Percentiles rank a stretch among this genome's conserved stretches.
Conservation (phyloP, 2,797 vertebrate genomes). For the Rhinichthys osculus region DNA sequence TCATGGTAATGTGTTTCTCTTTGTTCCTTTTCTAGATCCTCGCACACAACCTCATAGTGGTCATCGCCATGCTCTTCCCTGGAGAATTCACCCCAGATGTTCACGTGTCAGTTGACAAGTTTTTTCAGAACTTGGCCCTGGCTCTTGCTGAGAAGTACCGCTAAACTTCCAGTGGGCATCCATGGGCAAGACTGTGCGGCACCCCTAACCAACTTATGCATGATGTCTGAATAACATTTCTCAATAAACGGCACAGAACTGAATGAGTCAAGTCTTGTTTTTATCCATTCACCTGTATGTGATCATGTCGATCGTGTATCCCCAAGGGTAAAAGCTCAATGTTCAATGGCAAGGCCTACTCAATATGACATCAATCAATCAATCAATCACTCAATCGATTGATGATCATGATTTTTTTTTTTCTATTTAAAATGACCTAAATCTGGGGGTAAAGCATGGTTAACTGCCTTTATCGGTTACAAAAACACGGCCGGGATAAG, state of each 20-base stretch:
- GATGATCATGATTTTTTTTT: neutral
- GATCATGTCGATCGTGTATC: neutral
- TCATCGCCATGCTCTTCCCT: slow-evolving; percentile 75
- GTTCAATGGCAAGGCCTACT: too few species aligned
- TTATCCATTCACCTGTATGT: neutral
- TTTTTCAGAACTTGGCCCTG: slow-evolving; percentile 73
- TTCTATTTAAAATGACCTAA: neutral
- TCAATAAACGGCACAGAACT: slow-evolving; percentile 40
- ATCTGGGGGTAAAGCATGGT: neutral
- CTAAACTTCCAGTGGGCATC: slow-evolving; percentile 66
- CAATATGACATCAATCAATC: too few species aligned
- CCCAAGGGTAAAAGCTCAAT: neutral
- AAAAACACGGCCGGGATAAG: too few species aligned
- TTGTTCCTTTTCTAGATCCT: slow-evolving; percentile 76
- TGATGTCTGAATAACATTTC: slow-evolving; percentile 43
- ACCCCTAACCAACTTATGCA: neutral
- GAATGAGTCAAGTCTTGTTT: neutral
- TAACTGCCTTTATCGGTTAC: neutral
- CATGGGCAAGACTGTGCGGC: neutral
- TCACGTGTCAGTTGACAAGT: slow-evolving; percentile 87
- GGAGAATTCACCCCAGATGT: slow-evolving; percentile 73
- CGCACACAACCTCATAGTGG: slow-evolving; percentile 81
- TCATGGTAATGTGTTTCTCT: too few species aligned
- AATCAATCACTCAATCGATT: neutral
- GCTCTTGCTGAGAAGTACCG: slow-evolving; percentile 88